Base-by-base conservation (phyloP, 2,888 invertebrate species). In the Mamestra brassicae region DNA sequence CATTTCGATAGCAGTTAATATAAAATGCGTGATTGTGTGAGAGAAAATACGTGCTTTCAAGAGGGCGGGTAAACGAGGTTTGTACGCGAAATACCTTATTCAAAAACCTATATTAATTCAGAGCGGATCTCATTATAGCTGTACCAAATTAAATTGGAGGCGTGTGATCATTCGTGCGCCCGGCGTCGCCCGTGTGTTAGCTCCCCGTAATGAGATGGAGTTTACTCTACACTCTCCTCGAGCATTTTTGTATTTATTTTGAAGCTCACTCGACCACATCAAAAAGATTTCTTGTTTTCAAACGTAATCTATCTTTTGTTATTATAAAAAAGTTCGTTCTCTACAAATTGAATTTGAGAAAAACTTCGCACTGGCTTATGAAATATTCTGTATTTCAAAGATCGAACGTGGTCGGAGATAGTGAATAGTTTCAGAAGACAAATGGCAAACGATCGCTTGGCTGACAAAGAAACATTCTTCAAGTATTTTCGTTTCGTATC, bases 101-200 rank as follows among this genome's bases (percentile, higher is more conserved):
- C 89, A 88, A 89, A 90, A 89, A 86, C 87, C 88, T 88, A 84
- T 88, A 89, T 90, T 91, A 90, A 91, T 91, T 91, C 85, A 76
- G 87, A 85, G 78, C 84, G 85, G 82, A 90, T 91, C 90, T 90
- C 88, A 91, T 91, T 91, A 90, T 88, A 84, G 84, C 86, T 80
- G 81, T 80, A 81, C 85, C 80, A 90, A 90, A 91, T 91, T 89
- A 89, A 90, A 91, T 89, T 87, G 88, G 84, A 87, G 83, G 88
- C 89, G 89, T 88, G 86, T 90, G 90, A 91, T 90, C 86, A 89
- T 87, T 89, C 89, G 89, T 86, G 87, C 88, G 84, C 70, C 77
- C 52, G 64, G 69, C 78, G 65, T 58, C 73, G 67, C 64, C 77
- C 80, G 83, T 85, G 74, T 84, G 81, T 79, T 70, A 73, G 81